These are phyloP conservation scores for Aphodius granarius DNA, from an alignment of 2,888 invertebrate genomes.

Conservation along the genomic window DNA sequence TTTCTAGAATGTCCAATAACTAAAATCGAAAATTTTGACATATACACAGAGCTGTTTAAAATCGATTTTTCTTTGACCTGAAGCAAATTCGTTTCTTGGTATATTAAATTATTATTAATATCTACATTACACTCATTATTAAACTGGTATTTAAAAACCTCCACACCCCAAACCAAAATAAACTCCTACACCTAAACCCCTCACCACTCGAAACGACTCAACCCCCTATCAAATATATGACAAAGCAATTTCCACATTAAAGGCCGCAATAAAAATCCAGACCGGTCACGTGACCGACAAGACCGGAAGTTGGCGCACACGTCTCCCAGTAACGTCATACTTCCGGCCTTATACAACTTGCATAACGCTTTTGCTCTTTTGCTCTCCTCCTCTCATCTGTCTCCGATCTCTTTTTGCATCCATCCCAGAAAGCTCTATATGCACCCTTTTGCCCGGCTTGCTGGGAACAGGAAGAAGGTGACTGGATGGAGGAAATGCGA, in stretches of 20 bases:
- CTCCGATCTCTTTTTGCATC: background rate
- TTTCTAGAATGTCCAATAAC: too few relatives aligned
- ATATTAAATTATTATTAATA: too few relatives aligned
- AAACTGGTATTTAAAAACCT: background rate
- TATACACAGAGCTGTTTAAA: too few relatives aligned
- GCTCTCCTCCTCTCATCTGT: background rate
- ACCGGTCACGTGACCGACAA: constrained; percentile 23
- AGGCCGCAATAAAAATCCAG: constrained; percentile 6
- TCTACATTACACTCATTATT: too few relatives aligned
- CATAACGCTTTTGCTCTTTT: background rate
- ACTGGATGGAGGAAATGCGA: background rate
- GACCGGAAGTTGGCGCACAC: constrained; percentile 25
- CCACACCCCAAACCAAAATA: background rate
- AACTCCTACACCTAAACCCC: background rate
- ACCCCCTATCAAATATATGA: background rate
- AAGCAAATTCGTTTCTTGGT: too few relatives aligned
- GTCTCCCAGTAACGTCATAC: background rate
- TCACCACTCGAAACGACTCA: background rate
- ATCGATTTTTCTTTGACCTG: too few relatives aligned
- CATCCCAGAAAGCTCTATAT: background rate
- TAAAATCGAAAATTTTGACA: too few relatives aligned
- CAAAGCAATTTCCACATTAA: background rate
- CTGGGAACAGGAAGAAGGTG: background rate
- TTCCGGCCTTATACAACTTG: background rate
- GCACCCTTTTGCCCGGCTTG: background rate